These are phyloP conservation scores for Phalacrocorax aristotelis DNA, from an alignment of 2,113 vertebrate species.

Conservation along the genomic window DNA sequence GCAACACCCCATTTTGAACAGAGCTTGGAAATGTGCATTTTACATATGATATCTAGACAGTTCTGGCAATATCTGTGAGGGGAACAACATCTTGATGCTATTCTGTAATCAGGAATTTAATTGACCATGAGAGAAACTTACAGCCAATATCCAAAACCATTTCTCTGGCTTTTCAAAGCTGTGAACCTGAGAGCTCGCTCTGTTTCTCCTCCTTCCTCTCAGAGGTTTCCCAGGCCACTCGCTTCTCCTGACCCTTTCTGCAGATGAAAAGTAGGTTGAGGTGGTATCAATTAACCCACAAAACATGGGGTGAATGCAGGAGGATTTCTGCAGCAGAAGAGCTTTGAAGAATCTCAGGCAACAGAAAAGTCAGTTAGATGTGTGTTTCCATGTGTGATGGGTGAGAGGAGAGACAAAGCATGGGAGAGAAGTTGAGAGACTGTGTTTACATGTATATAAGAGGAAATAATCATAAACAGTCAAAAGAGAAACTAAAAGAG, in stretches of 20 bases:
- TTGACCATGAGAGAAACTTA: not conserved
- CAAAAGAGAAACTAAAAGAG: not conserved
- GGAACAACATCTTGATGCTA: not conserved
- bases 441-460: not conserved
- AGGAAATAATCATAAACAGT: not conserved
- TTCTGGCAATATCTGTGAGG: not conserved
- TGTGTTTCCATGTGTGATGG: not conserved
- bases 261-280: not conserved
- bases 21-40: not conserved
- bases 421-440: not conserved
- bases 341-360: not conserved
- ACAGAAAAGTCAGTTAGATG: not conserved
- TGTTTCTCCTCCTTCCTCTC: not conserved
- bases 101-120: not conserved
- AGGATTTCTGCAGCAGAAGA: not conserved
- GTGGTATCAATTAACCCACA: not conserved
- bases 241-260: not conserved
- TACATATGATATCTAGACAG: not conserved
- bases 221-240: not conserved
- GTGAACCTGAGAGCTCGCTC: not conserved
- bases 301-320: not conserved
- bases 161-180: not conserved
- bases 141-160: not conserved
- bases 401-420: not conserved
- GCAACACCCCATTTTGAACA: rapidly evolving